Percentiles rank a stretch among this genome's conserved stretches.
These are phyloP conservation scores for Hypselothyrea guttata DNA, from an alignment of 2,888 invertebrate species.

Conservation along the genomic window DNA sequence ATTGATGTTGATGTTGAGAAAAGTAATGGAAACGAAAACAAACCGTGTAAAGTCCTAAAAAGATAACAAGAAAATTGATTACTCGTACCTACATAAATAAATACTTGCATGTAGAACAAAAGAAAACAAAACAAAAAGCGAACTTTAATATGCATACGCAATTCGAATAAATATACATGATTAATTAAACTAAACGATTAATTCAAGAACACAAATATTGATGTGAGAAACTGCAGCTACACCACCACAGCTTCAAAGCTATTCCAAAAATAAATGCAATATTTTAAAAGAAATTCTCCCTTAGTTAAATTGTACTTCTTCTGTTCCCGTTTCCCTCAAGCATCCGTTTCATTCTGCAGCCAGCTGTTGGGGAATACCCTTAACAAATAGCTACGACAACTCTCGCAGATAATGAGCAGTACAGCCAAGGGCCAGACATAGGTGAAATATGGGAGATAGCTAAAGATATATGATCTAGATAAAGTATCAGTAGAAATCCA, in stretches of 20 bases:
- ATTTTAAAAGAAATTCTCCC: constrained; percentile 59
- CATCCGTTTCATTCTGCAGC: constrained; percentile 33
- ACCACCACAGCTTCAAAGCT: constrained; percentile 73
- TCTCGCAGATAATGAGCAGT: constrained; percentile 32
- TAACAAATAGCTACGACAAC: constrained; percentile 36
- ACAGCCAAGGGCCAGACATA: constrained; percentile 25
- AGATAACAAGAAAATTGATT: constrained; percentile 28
- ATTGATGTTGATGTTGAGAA: constrained; percentile 58
- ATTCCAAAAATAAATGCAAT: constrained; percentile 73
- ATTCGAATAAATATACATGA: constrained; percentile 42
- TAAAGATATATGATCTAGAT: no score
- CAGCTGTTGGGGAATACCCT: constrained; percentile 39
- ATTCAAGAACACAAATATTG: constrained; percentile 33
- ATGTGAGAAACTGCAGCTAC: constrained; percentile 63
- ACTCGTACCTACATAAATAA: constrained; percentile 58
- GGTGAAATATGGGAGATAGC: constrained; percentile 15
- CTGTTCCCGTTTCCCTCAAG: background rate
- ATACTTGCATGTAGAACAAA: constrained; percentile 55
- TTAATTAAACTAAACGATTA: constrained; percentile 14
- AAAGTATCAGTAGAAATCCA: rapidly evolving
- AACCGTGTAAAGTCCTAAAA: constrained; percentile 68
- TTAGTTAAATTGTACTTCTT: background rate
- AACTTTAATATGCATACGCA: constrained; percentile 35
- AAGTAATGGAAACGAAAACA: background rate
- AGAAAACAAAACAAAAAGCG: constrained; percentile 37